phyloP scores from a whole-genome alignment of 2,888 invertebrate species.

The Orchesellides sinensis region DNA sequence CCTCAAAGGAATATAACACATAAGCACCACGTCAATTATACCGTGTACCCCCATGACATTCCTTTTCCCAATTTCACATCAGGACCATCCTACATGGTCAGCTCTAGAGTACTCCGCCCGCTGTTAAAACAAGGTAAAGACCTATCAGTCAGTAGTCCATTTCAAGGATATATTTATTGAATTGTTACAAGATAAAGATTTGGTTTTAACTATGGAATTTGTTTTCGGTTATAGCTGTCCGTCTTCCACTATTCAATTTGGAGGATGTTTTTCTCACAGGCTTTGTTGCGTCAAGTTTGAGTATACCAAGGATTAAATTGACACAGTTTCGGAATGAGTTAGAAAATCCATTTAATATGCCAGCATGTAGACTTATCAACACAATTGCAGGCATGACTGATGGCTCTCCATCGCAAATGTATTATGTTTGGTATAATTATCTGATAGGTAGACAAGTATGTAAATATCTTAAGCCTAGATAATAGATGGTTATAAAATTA shows the following conservation, averaged over 20 bases:
- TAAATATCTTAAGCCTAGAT: conserved; percentile 38
- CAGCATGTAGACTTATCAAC: conserved; percentile 45
- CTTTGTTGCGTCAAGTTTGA: conserved; percentile 54
- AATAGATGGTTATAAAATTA: too few relatives aligned
- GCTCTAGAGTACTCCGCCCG: conserved; percentile 40
- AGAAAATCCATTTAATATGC: conserved; percentile 58
- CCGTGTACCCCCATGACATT: conserved; percentile 60
- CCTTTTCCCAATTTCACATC: conserved; percentile 63
- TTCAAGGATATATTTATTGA: background rate
- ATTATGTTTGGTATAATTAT: conserved; percentile 62
- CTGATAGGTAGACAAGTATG: conserved; percentile 52
- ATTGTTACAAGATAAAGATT: background rate
- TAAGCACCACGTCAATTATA: conserved; percentile 53
- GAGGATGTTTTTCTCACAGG: conserved; percentile 67
- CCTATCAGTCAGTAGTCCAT: background rate
- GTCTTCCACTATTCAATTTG: conserved; percentile 60
- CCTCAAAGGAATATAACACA: conserved; percentile 46
- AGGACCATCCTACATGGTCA: conserved; percentile 65
- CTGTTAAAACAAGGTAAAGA: conserved; percentile 54
- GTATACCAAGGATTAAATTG: conserved; percentile 58
- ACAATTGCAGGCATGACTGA: conserved; percentile 66
- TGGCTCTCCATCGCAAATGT: conserved; percentile 49
- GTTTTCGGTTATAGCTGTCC: conserved; percentile 47
- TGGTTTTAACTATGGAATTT: background rate
- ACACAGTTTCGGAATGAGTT: conserved; percentile 60